Percentiles rank a stretch among this genome's conserved stretches.
phyloP scores from a whole-genome alignment of 2,797 vertebrate species.

The Catamblyrhynchus diadema region DNA sequence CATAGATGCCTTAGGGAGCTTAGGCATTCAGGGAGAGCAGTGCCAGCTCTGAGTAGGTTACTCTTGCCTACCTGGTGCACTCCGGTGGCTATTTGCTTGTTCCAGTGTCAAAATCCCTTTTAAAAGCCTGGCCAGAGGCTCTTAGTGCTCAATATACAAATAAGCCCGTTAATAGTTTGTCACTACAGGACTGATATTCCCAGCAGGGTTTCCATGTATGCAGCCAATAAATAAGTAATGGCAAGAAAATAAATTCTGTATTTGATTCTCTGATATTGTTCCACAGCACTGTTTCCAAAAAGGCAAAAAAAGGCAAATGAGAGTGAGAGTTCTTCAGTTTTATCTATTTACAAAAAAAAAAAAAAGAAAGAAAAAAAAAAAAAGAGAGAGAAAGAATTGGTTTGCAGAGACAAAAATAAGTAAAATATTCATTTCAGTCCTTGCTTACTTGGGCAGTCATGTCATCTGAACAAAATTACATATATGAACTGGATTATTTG shows the following conservation, averaged over 20 bases:
- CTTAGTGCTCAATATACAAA: background rate
- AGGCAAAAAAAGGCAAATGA: background rate
- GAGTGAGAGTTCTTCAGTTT: background rate
- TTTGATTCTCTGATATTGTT: background rate
- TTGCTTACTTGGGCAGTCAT: background rate
- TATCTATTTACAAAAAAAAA: background rate
- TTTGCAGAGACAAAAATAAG: background rate
- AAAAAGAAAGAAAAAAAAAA: rapidly evolving
- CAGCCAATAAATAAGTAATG: slow-evolving; percentile 3
- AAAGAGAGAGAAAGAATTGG: background rate
- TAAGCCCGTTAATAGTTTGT: background rate
- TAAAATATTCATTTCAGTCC: background rate
- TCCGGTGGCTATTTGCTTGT: background rate
- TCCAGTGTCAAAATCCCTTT: background rate
- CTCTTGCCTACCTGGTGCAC: background rate
- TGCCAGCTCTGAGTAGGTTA: background rate
- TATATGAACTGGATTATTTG: background rate
- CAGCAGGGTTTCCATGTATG: background rate
- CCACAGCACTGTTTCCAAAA: background rate
- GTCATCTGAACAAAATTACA: background rate
- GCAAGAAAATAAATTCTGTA: background rate
- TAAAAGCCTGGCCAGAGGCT: background rate
- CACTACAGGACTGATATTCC: background rate
- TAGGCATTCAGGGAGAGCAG: background rate
- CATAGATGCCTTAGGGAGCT: background rate